Base-by-base conservation (phyloP, 2,888 invertebrate genomes). In the Ophraella communa region DNA sequence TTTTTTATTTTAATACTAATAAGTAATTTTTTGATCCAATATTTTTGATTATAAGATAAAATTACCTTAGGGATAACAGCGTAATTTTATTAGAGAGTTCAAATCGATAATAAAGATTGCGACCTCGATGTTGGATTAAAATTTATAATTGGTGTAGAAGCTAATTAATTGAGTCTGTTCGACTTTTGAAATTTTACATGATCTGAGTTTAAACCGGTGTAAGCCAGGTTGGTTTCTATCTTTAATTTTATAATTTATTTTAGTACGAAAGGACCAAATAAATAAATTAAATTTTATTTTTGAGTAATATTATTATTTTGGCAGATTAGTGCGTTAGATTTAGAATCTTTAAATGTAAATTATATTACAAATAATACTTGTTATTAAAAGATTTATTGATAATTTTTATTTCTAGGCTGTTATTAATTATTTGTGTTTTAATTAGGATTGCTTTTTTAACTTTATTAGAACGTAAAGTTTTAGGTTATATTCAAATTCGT, bases 111-210 rank as follows among this genome's bases (percentile, higher is more conserved):
- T 85, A 86, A 82, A 87, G 89, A 85, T 91, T 91, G 89, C 88
- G 89, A 91, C 91, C 91, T 92, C 92, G 91, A 92, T 92, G 91
- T 92, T 92, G 91, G 89, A 91, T 91, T 91, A 91, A 89, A 86
- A 80, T 85, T 84, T 85, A 86, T 83, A 84, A 85, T 86, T 84
- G 85, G 86, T 85, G 89, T 78, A 91, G 87, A 82, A 83, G 85
- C 85, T 88, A 84, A 85, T 84, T 69, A 83, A 83, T 84, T 89
- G 86, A 86, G 88, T 89, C 89, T 91, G 90, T 91, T 91, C 90
- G 89, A 90, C 89, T 86, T 87, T 90, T 90, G 87, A 89, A 88
- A 86, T 87, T 62, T 62, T 56, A 62, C 91, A 90, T 91, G 91
- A 92, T 91, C 89, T 91, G 91, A 92, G 91, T 91, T 92, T 88